These are phyloP conservation scores for Megalops cyprinoides DNA, from an alignment of 2,797 vertebrate genomes.

Conservation along the genomic window DNA sequence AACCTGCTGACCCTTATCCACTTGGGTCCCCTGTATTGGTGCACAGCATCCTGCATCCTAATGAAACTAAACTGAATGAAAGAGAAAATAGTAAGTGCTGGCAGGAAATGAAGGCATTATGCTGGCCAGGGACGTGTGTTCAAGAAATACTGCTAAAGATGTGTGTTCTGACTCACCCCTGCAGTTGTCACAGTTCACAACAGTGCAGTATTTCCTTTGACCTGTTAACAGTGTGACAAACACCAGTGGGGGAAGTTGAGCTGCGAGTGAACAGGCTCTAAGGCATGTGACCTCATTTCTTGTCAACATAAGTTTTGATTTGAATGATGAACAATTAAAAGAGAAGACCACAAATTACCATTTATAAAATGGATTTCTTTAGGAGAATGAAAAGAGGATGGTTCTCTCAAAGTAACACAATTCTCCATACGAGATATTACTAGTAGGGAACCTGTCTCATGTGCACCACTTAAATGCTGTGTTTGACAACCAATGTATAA, in stretches of 20 bases:
- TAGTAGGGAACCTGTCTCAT: background rate
- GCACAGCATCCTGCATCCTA: background rate
- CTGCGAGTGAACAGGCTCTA: background rate
- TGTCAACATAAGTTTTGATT: background rate
- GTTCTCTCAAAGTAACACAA: background rate
- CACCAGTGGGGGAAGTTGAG: background rate
- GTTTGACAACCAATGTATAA: background rate
- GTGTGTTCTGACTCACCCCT: background rate
- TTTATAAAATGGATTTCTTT: background rate
- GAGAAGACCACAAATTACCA: background rate
- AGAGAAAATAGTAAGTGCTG: background rate
- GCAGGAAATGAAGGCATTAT: background rate
- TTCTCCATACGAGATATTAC: background rate
- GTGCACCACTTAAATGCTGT: background rate
- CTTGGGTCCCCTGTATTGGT: no score
- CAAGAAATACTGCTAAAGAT: background rate
- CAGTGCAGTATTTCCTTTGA: background rate
- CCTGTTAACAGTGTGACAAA: background rate
- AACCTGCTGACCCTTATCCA: no score
- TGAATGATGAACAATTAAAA: background rate
- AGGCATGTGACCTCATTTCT: background rate
- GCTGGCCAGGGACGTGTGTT: background rate
- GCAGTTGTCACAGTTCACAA: background rate
- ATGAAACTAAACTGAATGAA: background rate
- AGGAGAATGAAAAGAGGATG: background rate